A percentile compares a stretch with the other conserved stretches of the same genome.
These are phyloP conservation scores for Ctenoplectra terminalis DNA, from an alignment of 1,140 invertebrate species.

Conservation along the genomic window DNA sequence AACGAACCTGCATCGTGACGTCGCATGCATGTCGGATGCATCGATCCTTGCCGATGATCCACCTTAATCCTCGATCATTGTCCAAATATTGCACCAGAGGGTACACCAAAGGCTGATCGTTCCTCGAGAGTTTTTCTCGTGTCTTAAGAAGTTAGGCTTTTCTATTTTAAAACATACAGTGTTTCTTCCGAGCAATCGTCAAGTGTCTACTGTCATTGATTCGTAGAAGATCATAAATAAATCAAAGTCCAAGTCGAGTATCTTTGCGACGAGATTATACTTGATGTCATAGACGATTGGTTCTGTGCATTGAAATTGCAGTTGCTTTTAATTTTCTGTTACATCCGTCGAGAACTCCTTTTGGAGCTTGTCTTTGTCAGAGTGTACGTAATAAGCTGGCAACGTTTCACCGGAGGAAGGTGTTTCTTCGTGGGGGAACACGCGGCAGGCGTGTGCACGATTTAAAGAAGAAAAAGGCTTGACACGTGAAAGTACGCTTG, in stretches of 20 bases:
- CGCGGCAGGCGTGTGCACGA: not conserved
- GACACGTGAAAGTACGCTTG: constrained; percentile 50
- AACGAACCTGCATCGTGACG: constrained; percentile 8
- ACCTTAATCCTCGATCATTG: not conserved
- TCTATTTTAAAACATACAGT: no score
- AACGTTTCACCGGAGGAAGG: constrained; percentile 10
- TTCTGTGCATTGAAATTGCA: not conserved
- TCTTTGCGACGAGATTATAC: no score
- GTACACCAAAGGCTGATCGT: no score
- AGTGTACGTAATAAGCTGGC: not conserved
- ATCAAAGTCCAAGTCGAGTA: no score
- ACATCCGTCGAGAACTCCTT: not conserved
- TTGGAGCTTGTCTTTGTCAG: not conserved
- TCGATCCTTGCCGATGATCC: constrained; percentile 3
- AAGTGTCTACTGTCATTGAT: not conserved
- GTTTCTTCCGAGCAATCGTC: no score
- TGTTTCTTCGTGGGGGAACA: constrained; percentile 7
- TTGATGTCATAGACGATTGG: no score
- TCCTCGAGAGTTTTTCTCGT: no score
- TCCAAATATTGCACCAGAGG: not conserved
- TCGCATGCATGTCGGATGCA: not conserved
- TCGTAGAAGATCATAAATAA: not conserved
- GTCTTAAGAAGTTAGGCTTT: no score
- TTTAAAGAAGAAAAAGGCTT: constrained; percentile 14
- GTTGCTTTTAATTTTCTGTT: not conserved